phyloP scores from a whole-genome alignment of 1,140 invertebrate species.

The Phthorimaea operculella region DNA sequence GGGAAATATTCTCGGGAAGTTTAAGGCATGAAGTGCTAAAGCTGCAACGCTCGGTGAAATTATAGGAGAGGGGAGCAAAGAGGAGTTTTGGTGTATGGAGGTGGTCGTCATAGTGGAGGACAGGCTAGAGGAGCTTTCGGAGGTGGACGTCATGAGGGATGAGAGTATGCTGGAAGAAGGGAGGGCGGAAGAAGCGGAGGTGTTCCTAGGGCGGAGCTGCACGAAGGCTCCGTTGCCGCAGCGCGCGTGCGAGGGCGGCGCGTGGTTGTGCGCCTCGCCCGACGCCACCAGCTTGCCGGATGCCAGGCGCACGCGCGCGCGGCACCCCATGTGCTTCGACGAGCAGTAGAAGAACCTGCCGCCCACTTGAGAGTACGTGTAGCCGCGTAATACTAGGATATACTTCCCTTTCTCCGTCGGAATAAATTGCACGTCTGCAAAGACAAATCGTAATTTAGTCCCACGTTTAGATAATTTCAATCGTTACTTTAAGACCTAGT shows the following conservation, averaged over 20 bases:
- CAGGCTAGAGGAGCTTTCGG: no score
- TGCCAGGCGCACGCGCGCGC: constrained; percentile 46
- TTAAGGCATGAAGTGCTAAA: constrained; percentile 45
- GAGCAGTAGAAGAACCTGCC: constrained; percentile 62
- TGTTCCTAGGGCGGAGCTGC: constrained; percentile 37
- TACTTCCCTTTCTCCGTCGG: constrained; percentile 62
- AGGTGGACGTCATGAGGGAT: constrained; percentile 33
- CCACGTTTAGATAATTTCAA: no score
- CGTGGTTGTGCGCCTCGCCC: constrained; percentile 51
- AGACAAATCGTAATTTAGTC: not conserved
- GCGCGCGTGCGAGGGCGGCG: constrained; percentile 53
- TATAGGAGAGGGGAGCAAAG: constrained; percentile 36
- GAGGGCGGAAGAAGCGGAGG: no score
- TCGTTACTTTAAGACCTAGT: no score
- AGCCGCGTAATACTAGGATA: constrained; percentile 56
- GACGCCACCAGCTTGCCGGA: constrained; percentile 47
- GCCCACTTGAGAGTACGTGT: constrained; percentile 60
- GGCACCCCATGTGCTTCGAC: constrained; percentile 59
- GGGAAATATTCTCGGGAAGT: constrained; percentile 49
- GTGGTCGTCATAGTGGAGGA: no score
- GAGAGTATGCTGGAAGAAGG: constrained; percentile 26
- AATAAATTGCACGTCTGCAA: constrained; percentile 62
- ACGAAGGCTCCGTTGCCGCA: constrained; percentile 60
- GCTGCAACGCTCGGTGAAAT: constrained; percentile 36
- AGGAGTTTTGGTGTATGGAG: no score